Base-by-base conservation (phyloP, 2,113 vertebrate genomes). In the Elephas maximus region DNA sequence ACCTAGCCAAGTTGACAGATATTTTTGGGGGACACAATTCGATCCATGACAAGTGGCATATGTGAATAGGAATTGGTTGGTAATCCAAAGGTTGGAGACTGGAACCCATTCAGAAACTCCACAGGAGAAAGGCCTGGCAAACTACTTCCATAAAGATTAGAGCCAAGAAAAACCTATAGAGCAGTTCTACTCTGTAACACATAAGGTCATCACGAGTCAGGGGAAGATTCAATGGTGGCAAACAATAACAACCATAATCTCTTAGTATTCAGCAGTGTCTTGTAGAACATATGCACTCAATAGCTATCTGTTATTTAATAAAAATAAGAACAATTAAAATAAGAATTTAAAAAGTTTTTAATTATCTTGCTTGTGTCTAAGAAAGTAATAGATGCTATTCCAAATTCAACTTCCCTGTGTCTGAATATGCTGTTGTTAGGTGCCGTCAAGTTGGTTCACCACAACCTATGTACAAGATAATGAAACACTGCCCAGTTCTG, bases 291-390 rank as follows among this genome's bases (percentile, higher is more conserved):
- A n/a, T 14, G 1, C 20, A 51, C n/a, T 95, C 5, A 44, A 20
- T 60, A 90, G 57, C 77, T 44, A 81, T 1, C 0, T 91, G 7
- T 88, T 88, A 41, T 44, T 81, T 48, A 78, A 28, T 82, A 11
- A 82, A 96, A 78, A 80, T 37, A 93, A 76, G 11, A 84, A 71
- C 51, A 62, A 69, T 20, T 2, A 73, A 76, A 82, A 67, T 28
- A 91, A 51, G 3, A 93, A 86, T 86, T n/a, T 83, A 83, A 94
- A 69, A 81, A 65, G 1, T 14, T 92, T 53, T 78, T 18, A 74
- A 53, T 51, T 57, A 24, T 92, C n/a, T 62, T 79, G 5, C 92
- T 92, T 88, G 1, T 1, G 28, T 71, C 87, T 81, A 92, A 62
- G 8, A 67, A 94, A 45, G 60, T 23, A 62, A 62, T 21, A 62